Evolutionary conservation across 2,888 invertebrate genomes (phyloP), one percentile per base, ranked within the genome.

Genomic region (Ptychoptera albimana): DNA sequence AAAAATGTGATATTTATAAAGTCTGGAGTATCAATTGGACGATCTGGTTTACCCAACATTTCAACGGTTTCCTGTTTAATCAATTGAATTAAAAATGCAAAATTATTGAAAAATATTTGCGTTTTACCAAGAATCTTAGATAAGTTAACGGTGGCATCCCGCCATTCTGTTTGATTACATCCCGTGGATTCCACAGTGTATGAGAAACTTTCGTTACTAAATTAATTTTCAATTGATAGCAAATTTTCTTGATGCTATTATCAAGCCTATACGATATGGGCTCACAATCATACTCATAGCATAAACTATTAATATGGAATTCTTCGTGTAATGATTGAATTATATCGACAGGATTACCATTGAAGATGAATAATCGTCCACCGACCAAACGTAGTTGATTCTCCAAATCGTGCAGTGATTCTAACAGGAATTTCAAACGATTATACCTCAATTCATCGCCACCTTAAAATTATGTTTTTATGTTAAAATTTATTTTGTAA

Each of bases 111-210:
- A 38, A 13, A 6, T 12, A n/a, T 16, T 15, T 23, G 23, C 31
- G 45, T 57, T 66, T 64, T 52, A 77, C 77, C 62, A 77, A 59
- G 56, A 82, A 81, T 71, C 79, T 74, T 58, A 75, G 72, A 57
- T 78, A 82, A 0, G 82, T 82, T 9, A 81, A 65, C 11, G 82
- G 82, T 2, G 82, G 78, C 13, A 72, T 72, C 7, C 80, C 81
- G 1, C 79, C 80, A 56, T 82, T 82, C 8, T 74, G 74, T 30
- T 70, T 63, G 37, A 81, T 73, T 8, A 82, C 72, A 32, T 64
- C 66, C 30, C 69, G 67, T 0, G 82, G 81, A 57, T 80, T 72
- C 79, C 80, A 83, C 8, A 82, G 64, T 0, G 82, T 82, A 52
- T 82, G 82, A 0, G 80, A 79, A 2, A 80, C 74, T 52, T 70